These are phyloP conservation scores for Trichopria drosophilae DNA, from an alignment of 2,888 invertebrate genomes.

Conservation along the genomic window DNA sequence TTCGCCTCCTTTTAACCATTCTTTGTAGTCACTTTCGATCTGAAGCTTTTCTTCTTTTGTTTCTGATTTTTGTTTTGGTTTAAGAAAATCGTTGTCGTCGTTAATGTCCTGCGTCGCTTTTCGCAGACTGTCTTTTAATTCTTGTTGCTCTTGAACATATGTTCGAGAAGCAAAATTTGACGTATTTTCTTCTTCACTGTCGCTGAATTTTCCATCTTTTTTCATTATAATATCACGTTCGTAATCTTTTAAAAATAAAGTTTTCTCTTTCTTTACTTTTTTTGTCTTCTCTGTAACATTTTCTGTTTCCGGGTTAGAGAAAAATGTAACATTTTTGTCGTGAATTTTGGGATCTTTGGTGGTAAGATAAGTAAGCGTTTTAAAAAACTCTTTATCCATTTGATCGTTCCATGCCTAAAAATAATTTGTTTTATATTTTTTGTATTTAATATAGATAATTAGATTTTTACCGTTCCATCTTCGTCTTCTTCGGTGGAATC, in stretches of 20 bases:
- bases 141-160: conserved; percentile 70
- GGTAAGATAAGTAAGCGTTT: conserved; percentile 82
- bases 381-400: conserved; percentile 84
- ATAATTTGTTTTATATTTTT: conserved; percentile 8
- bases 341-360: conserved; percentile 89
- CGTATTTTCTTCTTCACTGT: conserved; percentile 52
- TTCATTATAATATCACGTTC: conserved; percentile 75
- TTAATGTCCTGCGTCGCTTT: conserved; percentile 61
- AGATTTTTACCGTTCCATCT: conserved; percentile 61
- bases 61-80: conserved; percentile 50
- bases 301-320: conserved; percentile 55
- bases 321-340: conserved; percentile 74
- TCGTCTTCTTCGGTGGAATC: conserved; percentile 66
- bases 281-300: conserved; percentile 17
- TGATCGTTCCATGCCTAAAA: conserved; percentile 66
- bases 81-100: conserved; percentile 59
- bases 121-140: conserved; percentile 68
- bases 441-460: background rate
- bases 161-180: too few relatives aligned
- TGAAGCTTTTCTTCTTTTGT: conserved; percentile 57
- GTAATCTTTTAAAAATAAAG: conserved; percentile 75
- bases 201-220: conserved; percentile 63
- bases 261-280: conserved; percentile 61
- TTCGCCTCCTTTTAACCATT: conserved; percentile 80
- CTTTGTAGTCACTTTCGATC: conserved; percentile 67